Evolutionary conservation across 2,113 vertebrate genomes (phyloP).

Genomic region (Pseudorhombus dupliciocellatus): DNA sequence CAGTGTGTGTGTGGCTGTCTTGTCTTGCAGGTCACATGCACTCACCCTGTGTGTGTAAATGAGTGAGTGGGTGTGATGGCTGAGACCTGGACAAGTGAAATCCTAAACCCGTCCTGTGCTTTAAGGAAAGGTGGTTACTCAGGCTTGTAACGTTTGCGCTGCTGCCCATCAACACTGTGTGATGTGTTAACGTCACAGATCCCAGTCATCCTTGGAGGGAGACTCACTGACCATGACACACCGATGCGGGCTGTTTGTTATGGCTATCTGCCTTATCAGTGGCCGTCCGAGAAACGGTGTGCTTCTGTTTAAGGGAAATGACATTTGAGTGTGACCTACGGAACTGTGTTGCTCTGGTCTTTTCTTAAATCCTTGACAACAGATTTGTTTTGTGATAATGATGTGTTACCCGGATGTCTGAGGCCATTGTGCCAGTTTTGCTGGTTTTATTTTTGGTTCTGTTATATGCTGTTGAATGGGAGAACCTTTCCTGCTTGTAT

Average conservation of each 20-base stretch:
- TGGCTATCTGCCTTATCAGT: background rate
- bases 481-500: background rate
- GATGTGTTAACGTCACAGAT: background rate
- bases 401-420: background rate
- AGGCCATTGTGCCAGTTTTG: background rate
- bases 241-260: background rate
- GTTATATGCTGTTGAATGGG: background rate
- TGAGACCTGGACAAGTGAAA: slow-evolving; percentile 26
- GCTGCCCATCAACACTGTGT: background rate
- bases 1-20: slow-evolving; percentile 18
- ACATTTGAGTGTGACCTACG: background rate
- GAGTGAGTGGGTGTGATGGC: slow-evolving; percentile 8
- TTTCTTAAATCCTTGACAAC: too few relatives aligned
- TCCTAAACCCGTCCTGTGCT: slow-evolving; percentile 4
- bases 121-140: background rate
- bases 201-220: background rate
- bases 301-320: background rate
- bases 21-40: slow-evolving; percentile 17
- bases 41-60: slow-evolving; percentile 20
- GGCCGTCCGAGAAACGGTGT: background rate
- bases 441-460: background rate
- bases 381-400: too few relatives aligned
- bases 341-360: too few relatives aligned
- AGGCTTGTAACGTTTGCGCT: background rate
- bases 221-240: background rate